Evolutionary conservation across 2,888 invertebrate species (phyloP).

Genomic region (Agrochola macilenta): DNA sequence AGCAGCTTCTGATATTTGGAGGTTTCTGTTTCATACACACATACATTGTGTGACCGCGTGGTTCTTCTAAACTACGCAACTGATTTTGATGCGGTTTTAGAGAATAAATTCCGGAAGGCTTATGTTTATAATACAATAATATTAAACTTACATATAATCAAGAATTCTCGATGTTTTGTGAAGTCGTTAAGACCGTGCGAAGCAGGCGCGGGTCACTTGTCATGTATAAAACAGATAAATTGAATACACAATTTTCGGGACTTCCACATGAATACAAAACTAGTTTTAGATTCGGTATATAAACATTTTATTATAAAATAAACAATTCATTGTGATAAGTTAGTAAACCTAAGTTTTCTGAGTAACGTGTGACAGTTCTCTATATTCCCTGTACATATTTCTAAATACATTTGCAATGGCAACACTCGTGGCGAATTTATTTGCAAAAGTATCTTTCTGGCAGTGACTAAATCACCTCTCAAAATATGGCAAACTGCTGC

Average conservation of each 20-base stretch:
- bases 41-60: too few species aligned
- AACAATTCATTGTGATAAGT: constrained; percentile 73
- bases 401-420: constrained; percentile 90
- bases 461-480: constrained; percentile 86
- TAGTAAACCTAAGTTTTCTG: constrained; percentile 82
- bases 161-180: too few species aligned
- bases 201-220: too few species aligned
- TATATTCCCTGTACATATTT: constrained; percentile 89
- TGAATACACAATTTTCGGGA: background rate
- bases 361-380: constrained; percentile 88
- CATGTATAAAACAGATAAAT: background rate
- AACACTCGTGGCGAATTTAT: constrained; percentile 87
- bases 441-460: constrained; percentile 87
- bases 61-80: too few species aligned
- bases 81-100: too few species aligned
- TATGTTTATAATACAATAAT: too few species aligned
- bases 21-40: background rate
- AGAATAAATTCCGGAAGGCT: too few species aligned
- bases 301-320: constrained; percentile 59
- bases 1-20: background rate
- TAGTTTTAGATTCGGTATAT: constrained; percentile 37
- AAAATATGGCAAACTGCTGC: constrained; percentile 88
- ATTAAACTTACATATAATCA: too few species aligned
- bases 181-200: too few species aligned
- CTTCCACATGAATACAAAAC: constrained; percentile 4